Percentiles rank a stretch among this genome's conserved stretches.
Conservation (phyloP, 2,888 invertebrate species). For the Meghimatium bilineatum region DNA sequence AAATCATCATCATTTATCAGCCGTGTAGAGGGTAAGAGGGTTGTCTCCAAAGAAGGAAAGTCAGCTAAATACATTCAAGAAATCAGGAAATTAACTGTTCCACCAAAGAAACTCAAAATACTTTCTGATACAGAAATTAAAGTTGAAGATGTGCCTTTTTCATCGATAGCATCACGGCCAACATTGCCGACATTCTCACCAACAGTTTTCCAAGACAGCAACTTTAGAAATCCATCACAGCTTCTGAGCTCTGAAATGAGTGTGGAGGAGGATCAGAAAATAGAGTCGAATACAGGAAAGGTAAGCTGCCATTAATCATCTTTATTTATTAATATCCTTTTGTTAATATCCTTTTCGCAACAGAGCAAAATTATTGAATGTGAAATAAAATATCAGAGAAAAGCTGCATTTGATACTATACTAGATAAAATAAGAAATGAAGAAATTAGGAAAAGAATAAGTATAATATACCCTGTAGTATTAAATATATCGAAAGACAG, state of each 20-base stretch:
- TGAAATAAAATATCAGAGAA: no score
- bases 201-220: background rate
- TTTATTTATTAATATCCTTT: no score
- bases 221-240: background rate
- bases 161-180: background rate
- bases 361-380: no score
- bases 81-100: slow-evolving; percentile 9
- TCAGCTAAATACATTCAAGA: background rate
- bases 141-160: background rate
- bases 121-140: slow-evolving; percentile 24
- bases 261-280: background rate
- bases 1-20: slow-evolving; percentile 38
- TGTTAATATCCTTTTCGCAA: no score
- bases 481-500: no score
- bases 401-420: no score
- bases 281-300: slow-evolving; percentile 22
- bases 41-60: slow-evolving; percentile 53
- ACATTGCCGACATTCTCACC: no score
- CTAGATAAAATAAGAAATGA: no score
- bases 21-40: slow-evolving; percentile 58
- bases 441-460: no score
- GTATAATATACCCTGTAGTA: no score
- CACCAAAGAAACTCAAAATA: slow-evolving; percentile 21
- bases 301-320: slow-evolving; percentile 5
- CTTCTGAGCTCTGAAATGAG: background rate